These are phyloP conservation scores for Leptinotarsa texana DNA, from an alignment of 1,140 invertebrate species.

Conservation along the genomic window DNA sequence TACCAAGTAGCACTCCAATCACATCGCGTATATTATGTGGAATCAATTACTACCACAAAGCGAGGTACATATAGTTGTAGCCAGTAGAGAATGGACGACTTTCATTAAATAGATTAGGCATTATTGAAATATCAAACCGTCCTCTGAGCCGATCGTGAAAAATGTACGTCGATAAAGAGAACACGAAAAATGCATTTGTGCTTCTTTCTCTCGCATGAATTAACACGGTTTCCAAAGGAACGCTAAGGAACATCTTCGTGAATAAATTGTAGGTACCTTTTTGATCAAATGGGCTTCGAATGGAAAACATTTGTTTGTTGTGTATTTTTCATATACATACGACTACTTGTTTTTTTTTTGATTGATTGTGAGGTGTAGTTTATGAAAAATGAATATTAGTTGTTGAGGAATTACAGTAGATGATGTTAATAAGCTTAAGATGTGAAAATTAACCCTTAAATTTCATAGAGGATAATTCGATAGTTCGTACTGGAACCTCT, in stretches of 20 bases:
- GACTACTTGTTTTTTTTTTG: no score
- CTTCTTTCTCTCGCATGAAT: conserved; percentile 36
- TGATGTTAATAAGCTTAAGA: no score
- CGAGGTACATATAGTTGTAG: conserved; percentile 11
- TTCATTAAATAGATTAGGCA: conserved; percentile 31
- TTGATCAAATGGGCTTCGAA: no score
- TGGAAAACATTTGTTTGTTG: no score
- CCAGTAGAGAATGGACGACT: conserved; percentile 23
- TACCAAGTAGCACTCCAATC: conserved; percentile 13
- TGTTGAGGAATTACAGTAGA: no score
- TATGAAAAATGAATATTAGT: no score
- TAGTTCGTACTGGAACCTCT: no score
- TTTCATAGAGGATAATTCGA: no score
- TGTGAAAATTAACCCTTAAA: no score
- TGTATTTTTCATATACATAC: no score
- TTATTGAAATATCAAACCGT: conserved; percentile 33
- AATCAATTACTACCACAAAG: conserved; percentile 21
- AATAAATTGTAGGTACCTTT: not conserved
- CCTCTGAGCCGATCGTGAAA: conserved; percentile 19
- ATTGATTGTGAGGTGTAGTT: no score
- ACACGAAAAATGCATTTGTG: conserved; percentile 38
- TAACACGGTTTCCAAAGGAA: conserved; percentile 26
- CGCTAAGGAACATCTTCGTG: conserved; percentile 27
- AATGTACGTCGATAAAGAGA: conserved; percentile 26
- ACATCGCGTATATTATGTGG: conserved; percentile 9